A percentile compares a stretch with the other conserved stretches of the same genome.
phyloP scores from a whole-genome alignment of 1,140 invertebrate genomes.

The Drosophila subpulchrella region DNA sequence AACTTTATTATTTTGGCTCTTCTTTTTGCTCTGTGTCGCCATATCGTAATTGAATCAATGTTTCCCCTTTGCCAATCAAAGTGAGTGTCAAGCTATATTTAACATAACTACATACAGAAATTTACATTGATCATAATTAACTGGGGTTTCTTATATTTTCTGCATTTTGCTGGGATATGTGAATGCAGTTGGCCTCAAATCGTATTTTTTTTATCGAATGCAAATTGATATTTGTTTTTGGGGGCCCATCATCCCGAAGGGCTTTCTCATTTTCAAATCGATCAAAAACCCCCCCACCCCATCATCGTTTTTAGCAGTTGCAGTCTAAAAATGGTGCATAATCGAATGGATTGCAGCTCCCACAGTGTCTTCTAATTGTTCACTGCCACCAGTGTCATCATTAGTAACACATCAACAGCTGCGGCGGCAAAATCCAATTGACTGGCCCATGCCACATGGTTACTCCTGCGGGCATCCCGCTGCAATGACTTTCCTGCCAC shows the following conservation, averaged over 20 bases:
- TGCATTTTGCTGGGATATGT: conserved; percentile 23
- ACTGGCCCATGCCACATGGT: background rate
- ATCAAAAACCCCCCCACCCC: background rate
- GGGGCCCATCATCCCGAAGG: background rate
- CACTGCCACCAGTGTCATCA: conserved; percentile 16
- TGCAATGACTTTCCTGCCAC: conserved; percentile 6
- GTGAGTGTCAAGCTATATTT: conserved; percentile 13
- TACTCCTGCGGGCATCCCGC: conserved; percentile 18
- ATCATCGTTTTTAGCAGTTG: conserved; percentile 12
- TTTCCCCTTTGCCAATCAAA: background rate
- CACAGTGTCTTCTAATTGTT: conserved; percentile 43
- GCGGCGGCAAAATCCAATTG: background rate
- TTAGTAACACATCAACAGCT: conserved; percentile 5
- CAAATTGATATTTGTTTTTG: conserved; percentile 9
- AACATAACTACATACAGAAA: conserved; percentile 73
- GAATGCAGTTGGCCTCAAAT: conserved; percentile 12
- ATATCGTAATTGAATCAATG: conserved; percentile 8
- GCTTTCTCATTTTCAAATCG: background rate
- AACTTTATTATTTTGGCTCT: background rate
- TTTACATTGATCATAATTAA: conserved; percentile 64
- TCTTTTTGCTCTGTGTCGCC: background rate
- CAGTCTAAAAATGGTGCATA: conserved; percentile 13
- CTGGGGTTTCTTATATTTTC: conserved; percentile 22
- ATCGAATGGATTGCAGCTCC: conserved; percentile 19
- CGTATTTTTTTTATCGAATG: conserved; percentile 2